Conservation (phyloP, 2,888 invertebrate species). For the Seira musarum region DNA sequence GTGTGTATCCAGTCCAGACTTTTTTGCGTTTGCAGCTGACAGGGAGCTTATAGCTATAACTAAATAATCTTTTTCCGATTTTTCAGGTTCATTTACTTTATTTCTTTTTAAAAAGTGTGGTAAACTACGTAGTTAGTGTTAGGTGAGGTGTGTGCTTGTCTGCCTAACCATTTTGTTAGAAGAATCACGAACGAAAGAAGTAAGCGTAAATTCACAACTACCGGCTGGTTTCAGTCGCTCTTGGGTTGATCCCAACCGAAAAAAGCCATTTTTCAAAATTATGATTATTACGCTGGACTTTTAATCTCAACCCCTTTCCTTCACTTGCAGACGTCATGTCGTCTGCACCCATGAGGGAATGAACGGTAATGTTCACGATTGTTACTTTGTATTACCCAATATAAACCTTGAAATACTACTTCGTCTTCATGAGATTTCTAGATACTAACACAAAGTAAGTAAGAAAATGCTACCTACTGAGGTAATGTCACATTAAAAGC, state of each 20-base stretch:
- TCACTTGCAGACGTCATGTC: slow-evolving; percentile 52
- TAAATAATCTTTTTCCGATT: slow-evolving; percentile 45
- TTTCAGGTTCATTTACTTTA: slow-evolving; percentile 35
- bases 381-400: no score
- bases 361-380: no score
- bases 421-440: not conserved
- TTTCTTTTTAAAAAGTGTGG: slow-evolving; percentile 21
- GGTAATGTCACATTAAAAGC: no score
- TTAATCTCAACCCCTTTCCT: slow-evolving; percentile 54
- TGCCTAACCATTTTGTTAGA: no score
- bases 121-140: slow-evolving; percentile 19
- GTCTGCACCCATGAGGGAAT: slow-evolving; percentile 37
- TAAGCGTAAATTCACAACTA: slow-evolving; percentile 21
- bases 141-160: not conserved
- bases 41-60: slow-evolving; percentile 22
- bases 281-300: slow-evolving; percentile 55
- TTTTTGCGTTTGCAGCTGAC: slow-evolving; percentile 38
- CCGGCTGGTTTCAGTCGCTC: slow-evolving; percentile 26
- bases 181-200: slow-evolving; percentile 30
- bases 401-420: not conserved
- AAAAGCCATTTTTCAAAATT: slow-evolving; percentile 57
- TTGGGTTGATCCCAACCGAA: slow-evolving; percentile 29
- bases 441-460: not conserved
- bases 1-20: not conserved
- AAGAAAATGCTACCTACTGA: no score